These are phyloP conservation scores for Capitulum mitella DNA, from an alignment of 2,888 invertebrate species.

Conservation along the genomic window DNA sequence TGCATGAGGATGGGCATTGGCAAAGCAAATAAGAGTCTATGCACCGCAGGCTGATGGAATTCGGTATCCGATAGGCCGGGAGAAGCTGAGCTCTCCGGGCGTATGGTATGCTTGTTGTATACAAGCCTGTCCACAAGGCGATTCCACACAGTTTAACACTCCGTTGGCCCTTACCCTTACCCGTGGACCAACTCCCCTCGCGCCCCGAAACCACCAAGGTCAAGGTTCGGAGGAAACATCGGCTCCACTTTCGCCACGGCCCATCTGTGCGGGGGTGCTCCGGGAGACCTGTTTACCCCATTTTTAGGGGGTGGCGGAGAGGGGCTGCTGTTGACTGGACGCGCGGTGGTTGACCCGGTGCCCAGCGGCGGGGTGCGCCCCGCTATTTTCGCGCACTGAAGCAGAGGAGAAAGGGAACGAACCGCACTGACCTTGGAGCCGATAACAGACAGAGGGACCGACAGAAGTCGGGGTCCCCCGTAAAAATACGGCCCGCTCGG, in stretches of 20 bases:
- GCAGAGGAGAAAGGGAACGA: background rate
- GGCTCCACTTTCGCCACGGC: background rate
- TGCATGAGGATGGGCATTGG: too few relatives aligned
- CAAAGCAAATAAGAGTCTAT: too few relatives aligned
- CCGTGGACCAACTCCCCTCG: background rate
- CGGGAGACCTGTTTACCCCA: constrained; percentile 17
- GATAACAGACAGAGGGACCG: background rate
- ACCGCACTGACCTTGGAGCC: too few relatives aligned
- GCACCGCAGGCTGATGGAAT: too few relatives aligned
- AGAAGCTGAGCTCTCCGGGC: too few relatives aligned
- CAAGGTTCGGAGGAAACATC: background rate
- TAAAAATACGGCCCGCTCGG: background rate
- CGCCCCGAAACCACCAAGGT: background rate
- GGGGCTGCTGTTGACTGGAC: background rate
- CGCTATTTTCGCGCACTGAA: background rate
- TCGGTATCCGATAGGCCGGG: too few relatives aligned
- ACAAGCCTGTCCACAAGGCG: too few relatives aligned
- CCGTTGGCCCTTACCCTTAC: too few relatives aligned
- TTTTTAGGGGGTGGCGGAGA: background rate
- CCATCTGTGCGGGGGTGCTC: background rate
- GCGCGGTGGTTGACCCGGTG: background rate
- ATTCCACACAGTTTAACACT: too few relatives aligned
- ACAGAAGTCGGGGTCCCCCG: background rate
- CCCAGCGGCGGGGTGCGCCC: background rate
- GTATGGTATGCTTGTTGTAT: too few relatives aligned